These are phyloP conservation scores for Hypselothyrea guttata DNA, from an alignment of 2,888 invertebrate species.

Conservation along the genomic window DNA sequence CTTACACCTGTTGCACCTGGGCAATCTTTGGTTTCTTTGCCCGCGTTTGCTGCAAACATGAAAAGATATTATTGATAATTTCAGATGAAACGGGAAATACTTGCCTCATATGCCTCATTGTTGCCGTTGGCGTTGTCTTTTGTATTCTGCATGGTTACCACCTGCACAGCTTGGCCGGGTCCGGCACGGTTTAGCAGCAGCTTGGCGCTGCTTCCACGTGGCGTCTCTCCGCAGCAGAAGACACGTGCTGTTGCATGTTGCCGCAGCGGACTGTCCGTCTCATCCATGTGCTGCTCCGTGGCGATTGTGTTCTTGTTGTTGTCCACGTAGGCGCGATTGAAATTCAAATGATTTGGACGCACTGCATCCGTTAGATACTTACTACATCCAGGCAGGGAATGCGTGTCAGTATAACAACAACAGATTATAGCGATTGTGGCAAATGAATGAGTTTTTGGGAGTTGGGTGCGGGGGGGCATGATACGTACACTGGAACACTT, in stretches of 20 bases:
- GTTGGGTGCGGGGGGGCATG: constrained; percentile 41
- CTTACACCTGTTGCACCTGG: constrained; percentile 71
- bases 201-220: constrained; percentile 56
- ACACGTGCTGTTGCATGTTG: constrained; percentile 74
- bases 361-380: constrained; percentile 80
- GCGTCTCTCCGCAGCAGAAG: constrained; percentile 80
- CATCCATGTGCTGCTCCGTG: constrained; percentile 80
- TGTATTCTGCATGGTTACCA: constrained; percentile 83
- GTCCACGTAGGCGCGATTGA: constrained; percentile 83
- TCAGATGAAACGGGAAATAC: background rate
- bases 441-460: constrained; percentile 14
- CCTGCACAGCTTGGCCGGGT: constrained; percentile 90
- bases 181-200: constrained; percentile 60
- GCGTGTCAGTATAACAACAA: constrained; percentile 58
- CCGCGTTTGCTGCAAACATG: constrained; percentile 62
- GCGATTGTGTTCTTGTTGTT: constrained; percentile 57
- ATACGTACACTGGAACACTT: constrained; percentile 74
- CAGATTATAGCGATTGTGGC: constrained; percentile 33
- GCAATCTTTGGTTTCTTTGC: constrained; percentile 79
- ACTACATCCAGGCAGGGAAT: constrained; percentile 63
- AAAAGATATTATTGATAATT: constrained; percentile 1
- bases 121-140: constrained; percentile 36
- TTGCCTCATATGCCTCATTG: constrained; percentile 43
- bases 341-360: constrained; percentile 62
- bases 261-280: constrained; percentile 80